These are phyloP conservation scores for Ephestia elutella DNA, from an alignment of 1,140 invertebrate species.

Conservation along the genomic window DNA sequence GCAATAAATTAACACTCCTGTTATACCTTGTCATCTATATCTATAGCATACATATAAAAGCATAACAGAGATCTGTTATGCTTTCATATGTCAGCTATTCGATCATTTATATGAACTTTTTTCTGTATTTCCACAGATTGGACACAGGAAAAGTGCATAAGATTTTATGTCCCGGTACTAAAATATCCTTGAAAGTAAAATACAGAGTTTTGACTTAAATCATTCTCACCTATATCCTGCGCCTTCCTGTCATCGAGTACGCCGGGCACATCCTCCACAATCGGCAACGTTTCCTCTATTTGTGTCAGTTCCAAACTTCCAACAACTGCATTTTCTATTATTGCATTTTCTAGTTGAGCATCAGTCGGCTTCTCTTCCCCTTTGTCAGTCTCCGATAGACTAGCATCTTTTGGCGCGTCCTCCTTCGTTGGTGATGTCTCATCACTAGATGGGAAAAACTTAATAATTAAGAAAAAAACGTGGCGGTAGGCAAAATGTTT, in stretches of 20 bases:
- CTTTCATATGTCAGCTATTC: too few relatives aligned
- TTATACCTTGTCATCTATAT: too few relatives aligned
- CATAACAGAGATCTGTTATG: too few relatives aligned
- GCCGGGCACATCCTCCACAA: background rate
- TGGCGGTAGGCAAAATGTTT: too few relatives aligned
- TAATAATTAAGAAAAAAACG: background rate
- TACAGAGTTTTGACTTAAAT: too few relatives aligned
- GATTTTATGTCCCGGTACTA: too few relatives aligned
- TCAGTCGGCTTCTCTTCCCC: constrained; percentile 20
- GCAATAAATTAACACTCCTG: too few relatives aligned
- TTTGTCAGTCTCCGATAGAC: constrained; percentile 23
- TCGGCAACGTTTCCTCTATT: background rate
- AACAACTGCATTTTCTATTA: background rate
- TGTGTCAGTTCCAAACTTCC: background rate
- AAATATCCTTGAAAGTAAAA: too few relatives aligned
- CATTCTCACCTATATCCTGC: background rate
- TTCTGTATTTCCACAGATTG: too few relatives aligned
- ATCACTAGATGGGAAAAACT: constrained; percentile 30
- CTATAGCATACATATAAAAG: too few relatives aligned
- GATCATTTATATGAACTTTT: too few relatives aligned
- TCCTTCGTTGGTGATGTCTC: constrained; percentile 45
- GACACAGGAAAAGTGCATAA: too few relatives aligned
- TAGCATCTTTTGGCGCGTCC: constrained; percentile 31
- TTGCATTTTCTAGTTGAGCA: background rate
- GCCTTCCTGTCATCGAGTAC: background rate